Evolutionary conservation across 1,140 invertebrate species (phyloP), one percentile per base, ranked within the genome.

Genomic region (Microplitis mediator): DNA sequence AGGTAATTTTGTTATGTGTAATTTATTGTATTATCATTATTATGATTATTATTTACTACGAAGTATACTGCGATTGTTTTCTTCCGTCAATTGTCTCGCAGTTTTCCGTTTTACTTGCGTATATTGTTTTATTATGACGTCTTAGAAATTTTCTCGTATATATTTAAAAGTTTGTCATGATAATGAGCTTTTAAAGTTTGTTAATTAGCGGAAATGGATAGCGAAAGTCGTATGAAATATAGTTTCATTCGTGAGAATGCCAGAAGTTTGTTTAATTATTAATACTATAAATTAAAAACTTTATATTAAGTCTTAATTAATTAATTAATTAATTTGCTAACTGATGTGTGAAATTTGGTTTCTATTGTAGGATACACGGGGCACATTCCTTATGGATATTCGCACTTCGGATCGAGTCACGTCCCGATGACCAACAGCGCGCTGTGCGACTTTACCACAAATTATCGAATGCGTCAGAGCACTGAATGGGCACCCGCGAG

Each of bases 401-500:
- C 88, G 14, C 86, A 90, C 4, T 92, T 91, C 80, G 91, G 91
- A 1, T 89, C 91, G 74, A 85, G 88, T 0, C 89, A 89, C 69
- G 86, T 90, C 76, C 88, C 88, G 36, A 84, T 91, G 60, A 92
- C 91, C 0, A 91, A 91, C 64, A 90, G 89, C 34, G 88, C 89
- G 0, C 83, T 93, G 5, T 90, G 89, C 75, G 91, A 92, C 74
- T 93, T 93, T 79, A 91, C 91, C 0, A 89, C 90, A 13, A 92
- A 92, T 83, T 93, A 92, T 81, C 87, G 90, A 65, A 88, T 90
- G 74, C 87, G 89, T 69, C 88, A 90, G 74, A 91, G 89, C 76
- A 90, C 89, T 5, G 90, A 91, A 80, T 93, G 92, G 92, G 91
- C 91, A 16, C 92, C 92, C 34, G 90, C 91, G 3, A 89, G 81